Evolutionary conservation across 2,113 vertebrate genomes (phyloP).

Genomic region (Oncorhynchus nerka): DNA sequence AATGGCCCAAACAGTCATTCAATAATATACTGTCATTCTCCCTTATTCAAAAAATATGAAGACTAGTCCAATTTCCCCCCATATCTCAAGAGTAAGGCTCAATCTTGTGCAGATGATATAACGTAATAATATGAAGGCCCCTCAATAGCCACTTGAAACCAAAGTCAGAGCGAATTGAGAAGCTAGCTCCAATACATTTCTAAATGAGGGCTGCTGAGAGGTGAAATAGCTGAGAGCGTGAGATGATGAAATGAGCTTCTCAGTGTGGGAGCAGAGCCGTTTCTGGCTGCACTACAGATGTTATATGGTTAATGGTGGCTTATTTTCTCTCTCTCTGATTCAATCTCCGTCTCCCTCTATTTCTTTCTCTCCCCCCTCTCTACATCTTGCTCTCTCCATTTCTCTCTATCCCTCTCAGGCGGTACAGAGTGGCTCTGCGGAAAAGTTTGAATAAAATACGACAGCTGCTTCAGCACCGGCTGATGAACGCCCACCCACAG

Average conservation of each 20-base stretch:
- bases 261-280: neutral
- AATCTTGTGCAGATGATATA: neutral
- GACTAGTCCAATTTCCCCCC: neutral
- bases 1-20: neutral
- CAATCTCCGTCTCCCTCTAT: neutral
- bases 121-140: no score
- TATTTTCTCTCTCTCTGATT: neutral
- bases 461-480: constrained; percentile 26
- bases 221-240: neutral
- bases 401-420: constrained; percentile 38
- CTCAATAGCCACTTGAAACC: no score
- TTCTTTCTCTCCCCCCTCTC: neutral
- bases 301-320: neutral
- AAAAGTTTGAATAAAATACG: constrained; percentile 50
- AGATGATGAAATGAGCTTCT: neutral
- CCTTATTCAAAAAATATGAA: neutral
- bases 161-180: no score
- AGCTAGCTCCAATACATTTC: neutral
- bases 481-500: constrained; percentile 29
- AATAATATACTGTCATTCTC: neutral
- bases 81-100: neutral
- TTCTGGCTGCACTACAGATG: neutral
- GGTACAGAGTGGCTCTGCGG: constrained; percentile 57
- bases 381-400: neutral
- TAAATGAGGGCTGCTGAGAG: neutral